phyloP scores from a whole-genome alignment of 2,888 invertebrate species.

The Trachelus iudaicus region DNA sequence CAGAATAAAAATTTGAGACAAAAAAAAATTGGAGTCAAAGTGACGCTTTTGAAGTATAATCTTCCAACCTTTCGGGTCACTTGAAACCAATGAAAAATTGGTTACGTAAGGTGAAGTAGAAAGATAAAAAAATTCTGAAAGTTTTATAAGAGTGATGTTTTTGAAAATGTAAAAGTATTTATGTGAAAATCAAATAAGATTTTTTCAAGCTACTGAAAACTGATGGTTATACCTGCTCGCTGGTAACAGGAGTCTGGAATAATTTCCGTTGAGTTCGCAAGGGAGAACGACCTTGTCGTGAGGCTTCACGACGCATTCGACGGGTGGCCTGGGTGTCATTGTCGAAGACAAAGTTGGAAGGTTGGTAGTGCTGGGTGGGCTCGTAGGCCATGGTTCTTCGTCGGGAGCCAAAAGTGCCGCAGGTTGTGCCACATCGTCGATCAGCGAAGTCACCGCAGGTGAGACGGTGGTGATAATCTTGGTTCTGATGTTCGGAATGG shows the following conservation, averaged over 20 bases:
- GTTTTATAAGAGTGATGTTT: not conserved
- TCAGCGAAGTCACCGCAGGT: slow-evolving; percentile 9
- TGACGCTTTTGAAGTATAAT: not conserved
- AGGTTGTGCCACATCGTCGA: slow-evolving; percentile 52
- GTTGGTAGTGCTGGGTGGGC: slow-evolving; percentile 26
- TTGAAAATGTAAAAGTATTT: not conserved
- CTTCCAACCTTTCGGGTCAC: not conserved
- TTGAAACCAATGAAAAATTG: not conserved
- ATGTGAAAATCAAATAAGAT: not conserved
- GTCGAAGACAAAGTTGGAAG: slow-evolving; percentile 30
- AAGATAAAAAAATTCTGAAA: not conserved
- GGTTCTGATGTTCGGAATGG: slow-evolving; percentile 10
- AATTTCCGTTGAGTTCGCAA: slow-evolving; percentile 61
- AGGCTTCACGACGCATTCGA: slow-evolving; percentile 59
- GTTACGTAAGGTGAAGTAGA: not conserved
- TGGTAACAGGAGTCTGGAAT: slow-evolving; percentile 54
- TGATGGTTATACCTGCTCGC: slow-evolving; percentile 49
- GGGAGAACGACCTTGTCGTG: slow-evolving; percentile 60
- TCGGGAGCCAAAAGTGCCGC: slow-evolving; percentile 59
- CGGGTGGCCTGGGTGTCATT: slow-evolving; percentile 46
- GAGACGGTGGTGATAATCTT: slow-evolving; percentile 1
- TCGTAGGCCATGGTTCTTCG: slow-evolving; percentile 55
- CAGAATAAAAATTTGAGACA: not conserved
- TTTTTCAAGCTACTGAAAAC: not conserved
- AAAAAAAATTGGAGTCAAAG: not conserved